These are phyloP conservation scores for Morpho deidamia DNA, from an alignment of 2,888 invertebrate genomes.

Conservation along the genomic window DNA sequence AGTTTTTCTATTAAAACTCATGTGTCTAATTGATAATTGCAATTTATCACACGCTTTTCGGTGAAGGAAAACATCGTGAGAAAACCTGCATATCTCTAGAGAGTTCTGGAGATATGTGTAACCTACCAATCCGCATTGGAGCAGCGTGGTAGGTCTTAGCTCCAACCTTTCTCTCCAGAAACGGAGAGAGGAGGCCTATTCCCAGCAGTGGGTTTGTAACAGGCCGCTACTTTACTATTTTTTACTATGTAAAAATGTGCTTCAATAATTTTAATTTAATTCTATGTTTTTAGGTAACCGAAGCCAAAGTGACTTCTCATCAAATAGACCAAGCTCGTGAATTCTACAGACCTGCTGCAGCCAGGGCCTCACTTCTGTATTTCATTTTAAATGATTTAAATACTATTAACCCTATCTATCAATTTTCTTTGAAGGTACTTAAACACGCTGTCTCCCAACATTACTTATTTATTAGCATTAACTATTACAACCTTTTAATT, in stretches of 20 bases:
- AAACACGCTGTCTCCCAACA: neutral
- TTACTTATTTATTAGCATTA: neutral
- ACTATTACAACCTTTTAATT: neutral
- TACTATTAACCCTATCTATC: constrained; percentile 97
- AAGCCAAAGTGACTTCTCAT: constrained; percentile 93
- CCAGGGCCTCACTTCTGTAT: constrained; percentile 94
- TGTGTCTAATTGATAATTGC: too few relatives aligned
- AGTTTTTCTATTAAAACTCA: too few relatives aligned
- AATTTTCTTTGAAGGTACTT: constrained; percentile 95
- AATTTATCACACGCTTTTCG: too few relatives aligned
- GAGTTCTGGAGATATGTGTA: too few relatives aligned
- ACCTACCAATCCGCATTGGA: too few relatives aligned
- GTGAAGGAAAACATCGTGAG: too few relatives aligned
- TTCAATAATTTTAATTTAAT: neutral
- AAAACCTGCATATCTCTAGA: too few relatives aligned
- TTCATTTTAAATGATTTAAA: constrained; percentile 97
- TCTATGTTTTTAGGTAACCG: constrained; percentile 79
- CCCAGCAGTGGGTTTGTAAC: too few relatives aligned
- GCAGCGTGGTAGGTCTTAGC: too few relatives aligned
- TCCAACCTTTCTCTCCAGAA: too few relatives aligned
- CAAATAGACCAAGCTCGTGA: constrained; percentile 97
- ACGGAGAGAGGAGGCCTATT: too few relatives aligned
- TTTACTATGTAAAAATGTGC: neutral
- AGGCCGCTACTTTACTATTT: too few relatives aligned
- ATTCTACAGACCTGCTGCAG: constrained; percentile 92